Base-by-base conservation (phyloP, 30 jellyfish, hydroid and myxozoan species). In the Haliclystus octoradiatus region DNA sequence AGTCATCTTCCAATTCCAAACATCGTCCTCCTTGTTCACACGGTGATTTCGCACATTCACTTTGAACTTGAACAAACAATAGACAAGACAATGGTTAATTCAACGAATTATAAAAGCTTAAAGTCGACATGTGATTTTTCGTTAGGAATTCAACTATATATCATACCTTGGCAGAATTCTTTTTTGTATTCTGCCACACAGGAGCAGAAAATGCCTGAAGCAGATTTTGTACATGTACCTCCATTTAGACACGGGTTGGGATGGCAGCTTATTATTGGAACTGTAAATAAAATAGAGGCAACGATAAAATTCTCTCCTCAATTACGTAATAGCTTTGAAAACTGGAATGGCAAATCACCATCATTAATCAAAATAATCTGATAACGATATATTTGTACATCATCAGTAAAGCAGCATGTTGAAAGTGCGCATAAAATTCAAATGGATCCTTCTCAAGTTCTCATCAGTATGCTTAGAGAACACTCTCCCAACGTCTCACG, bases 171-270 rank as follows among this genome's bases (percentile, higher is more conserved):
- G 60, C 31, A 13, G 25, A 73, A 47, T 73, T 73, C 60, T 1
- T 83, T 83, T 35, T 81, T 81, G 75, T 52, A 81, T 35, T 81
- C 94, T 0, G 87, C 77, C 4, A 71, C 70, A 52, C 94, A 81
- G 14, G 86, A 29, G 77, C 94, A 81, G 57, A 73, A 51, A 73
- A 9, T 69, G 1, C 94, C 94, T 31, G 51, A 69, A 22, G 71
- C 82, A 32, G 49, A 76, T 5, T 69, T 70, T 1, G 97, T 88
- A 65, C 97, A 88, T 0, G 84, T 60, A 31, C 97, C 97, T 33
- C 89, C 97, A 64, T 88, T 83, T 33, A 67, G 84, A 30, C 84
- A 73, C 9, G 84, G 84, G 79, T 73, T 73, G 61, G 84, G 84
- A 52, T 73, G 84, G 33, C 84, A 73, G 7, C 82, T 35, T 32